Percentiles rank a stretch among this genome's conserved stretches.
Evolutionary conservation across 2,113 vertebrate genomes (phyloP).

Genomic region (Uria lomvia): DNA sequence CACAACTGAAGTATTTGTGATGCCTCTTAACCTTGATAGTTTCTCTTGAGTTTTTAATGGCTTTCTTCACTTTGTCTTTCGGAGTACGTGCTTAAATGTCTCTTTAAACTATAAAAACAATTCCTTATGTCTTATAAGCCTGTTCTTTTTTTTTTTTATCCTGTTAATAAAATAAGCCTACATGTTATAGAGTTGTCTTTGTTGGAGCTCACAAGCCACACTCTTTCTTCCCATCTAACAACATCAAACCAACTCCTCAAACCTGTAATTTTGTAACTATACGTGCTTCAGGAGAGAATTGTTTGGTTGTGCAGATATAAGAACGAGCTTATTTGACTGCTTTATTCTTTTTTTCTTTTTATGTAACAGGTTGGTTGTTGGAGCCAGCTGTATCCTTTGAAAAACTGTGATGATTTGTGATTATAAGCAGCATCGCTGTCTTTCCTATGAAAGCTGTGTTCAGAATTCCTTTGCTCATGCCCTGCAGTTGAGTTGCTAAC

Average conservation of each 20-base stretch:
- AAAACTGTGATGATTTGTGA: neutral
- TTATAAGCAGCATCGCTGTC: neutral
- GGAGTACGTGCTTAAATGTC: neutral
- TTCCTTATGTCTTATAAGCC: neutral
- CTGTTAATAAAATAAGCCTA: neutral
- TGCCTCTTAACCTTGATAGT: neutral
- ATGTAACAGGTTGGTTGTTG: conserved; percentile 84
- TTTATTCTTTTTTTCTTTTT: conserved; percentile 16
- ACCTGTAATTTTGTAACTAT: neutral
- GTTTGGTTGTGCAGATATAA: neutral
- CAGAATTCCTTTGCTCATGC: neutral
- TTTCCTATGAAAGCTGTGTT: neutral
- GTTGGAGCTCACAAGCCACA: neutral
- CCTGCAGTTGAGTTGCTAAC: neutral
- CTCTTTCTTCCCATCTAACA: neutral
- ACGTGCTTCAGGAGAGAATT: neutral
- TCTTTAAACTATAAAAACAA: neutral
- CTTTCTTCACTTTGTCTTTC: neutral
- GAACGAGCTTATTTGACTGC: neutral
- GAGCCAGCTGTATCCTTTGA: conserved; percentile 92
- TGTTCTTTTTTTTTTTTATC: neutral
- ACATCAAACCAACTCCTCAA: neutral
- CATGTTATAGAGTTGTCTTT: neutral
- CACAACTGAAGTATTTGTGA: neutral
- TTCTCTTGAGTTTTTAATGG: neutral